phyloP scores from a whole-genome alignment of 2,113 vertebrate genomes.

The Leucosticte australis region DNA sequence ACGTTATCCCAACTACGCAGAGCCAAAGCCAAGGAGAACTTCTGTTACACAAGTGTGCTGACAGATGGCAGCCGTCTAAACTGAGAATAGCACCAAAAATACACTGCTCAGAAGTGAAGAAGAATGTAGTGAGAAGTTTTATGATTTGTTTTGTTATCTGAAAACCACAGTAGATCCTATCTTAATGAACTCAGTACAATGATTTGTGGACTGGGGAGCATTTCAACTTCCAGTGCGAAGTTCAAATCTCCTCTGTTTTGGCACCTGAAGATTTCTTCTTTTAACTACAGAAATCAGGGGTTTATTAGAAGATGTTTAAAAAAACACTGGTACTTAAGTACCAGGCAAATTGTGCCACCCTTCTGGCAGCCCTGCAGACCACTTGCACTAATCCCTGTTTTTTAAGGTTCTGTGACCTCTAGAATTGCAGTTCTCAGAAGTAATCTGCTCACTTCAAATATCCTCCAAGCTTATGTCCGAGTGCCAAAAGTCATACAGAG shows the following conservation, averaged over 20 bases:
- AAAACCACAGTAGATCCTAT: background rate
- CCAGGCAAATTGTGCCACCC: background rate
- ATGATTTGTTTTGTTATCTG: background rate
- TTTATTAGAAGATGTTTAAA: background rate
- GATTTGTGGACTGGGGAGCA: background rate
- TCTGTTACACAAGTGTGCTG: background rate
- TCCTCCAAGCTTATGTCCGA: background rate
- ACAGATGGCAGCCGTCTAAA: constrained; percentile 21
- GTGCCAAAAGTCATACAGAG: constrained; percentile 57
- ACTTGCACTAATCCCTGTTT: background rate
- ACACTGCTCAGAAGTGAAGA: background rate
- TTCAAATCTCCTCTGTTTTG: background rate
- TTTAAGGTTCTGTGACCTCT: background rate
- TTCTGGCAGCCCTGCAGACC: background rate
- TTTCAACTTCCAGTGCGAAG: background rate
- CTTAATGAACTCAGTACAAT: background rate
- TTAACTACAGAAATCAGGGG: background rate
- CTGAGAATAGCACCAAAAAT: constrained; percentile 16
- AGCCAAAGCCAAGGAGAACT: background rate
- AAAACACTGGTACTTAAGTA: background rate
- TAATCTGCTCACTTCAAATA: background rate
- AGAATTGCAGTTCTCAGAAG: background rate
- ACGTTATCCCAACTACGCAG: background rate
- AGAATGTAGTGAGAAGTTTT: background rate
- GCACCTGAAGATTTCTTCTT: background rate